Evolutionary conservation across 2,888 invertebrate genomes (phyloP).

Genomic region (Himalopsyche kuldschensis): DNA sequence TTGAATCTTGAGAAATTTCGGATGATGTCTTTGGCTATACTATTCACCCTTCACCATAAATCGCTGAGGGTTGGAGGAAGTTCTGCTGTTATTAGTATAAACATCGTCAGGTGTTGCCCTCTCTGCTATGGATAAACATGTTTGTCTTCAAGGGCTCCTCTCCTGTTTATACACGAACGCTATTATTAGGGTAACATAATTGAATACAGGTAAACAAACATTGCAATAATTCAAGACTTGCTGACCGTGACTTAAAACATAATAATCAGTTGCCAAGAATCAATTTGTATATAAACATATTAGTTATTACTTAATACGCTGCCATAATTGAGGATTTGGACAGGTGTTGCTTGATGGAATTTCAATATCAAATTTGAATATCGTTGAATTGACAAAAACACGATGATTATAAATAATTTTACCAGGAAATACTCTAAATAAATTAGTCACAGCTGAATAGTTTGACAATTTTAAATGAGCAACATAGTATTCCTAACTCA

Average conservation of each 20-base stretch:
- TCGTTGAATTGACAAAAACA: too few relatives aligned
- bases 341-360: too few relatives aligned
- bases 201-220: not conserved
- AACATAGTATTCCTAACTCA: too few relatives aligned
- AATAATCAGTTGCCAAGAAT: not conserved
- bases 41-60: slow-evolving; percentile 13
- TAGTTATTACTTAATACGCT: too few relatives aligned
- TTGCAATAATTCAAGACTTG: not conserved
- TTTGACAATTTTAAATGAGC: too few relatives aligned
- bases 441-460: too few relatives aligned
- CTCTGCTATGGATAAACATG: slow-evolving; percentile 32
- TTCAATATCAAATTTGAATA: too few relatives aligned
- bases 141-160: not conserved
- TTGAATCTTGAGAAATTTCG: not conserved
- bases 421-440: too few relatives aligned
- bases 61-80: slow-evolving; percentile 23
- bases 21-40: not conserved
- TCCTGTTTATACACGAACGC: slow-evolving; percentile 15
- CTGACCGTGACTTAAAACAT: not conserved
- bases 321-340: too few relatives aligned
- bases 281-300: too few relatives aligned
- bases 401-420: too few relatives aligned
- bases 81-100: slow-evolving; percentile 34
- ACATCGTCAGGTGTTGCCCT: slow-evolving; percentile 39
- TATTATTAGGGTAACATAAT: slow-evolving; percentile 26